Evolutionary conservation across 2,797 vertebrate species (phyloP).

Genomic region (Pseudochromis fuscus): DNA sequence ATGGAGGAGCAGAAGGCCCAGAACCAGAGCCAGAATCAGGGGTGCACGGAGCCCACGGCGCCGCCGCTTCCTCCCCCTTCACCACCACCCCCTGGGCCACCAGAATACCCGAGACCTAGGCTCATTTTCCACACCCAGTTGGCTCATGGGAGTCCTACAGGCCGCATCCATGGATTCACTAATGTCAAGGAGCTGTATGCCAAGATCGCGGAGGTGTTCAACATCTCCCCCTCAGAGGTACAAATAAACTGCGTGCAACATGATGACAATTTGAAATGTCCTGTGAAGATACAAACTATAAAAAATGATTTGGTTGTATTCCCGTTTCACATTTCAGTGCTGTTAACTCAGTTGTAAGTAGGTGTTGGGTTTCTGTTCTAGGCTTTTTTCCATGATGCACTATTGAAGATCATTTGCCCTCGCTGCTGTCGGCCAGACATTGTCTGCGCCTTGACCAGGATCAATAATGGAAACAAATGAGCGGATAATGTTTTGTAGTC

Average conservation of each 20-base stretch:
- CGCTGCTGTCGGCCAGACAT: slow-evolving; percentile 48
- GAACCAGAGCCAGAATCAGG: slow-evolving; percentile 55
- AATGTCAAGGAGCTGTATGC: slow-evolving; percentile 96
- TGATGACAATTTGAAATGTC: neutral
- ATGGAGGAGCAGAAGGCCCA: slow-evolving; percentile 69
- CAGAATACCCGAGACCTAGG: slow-evolving; percentile 85
- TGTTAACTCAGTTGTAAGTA: slow-evolving; percentile 9
- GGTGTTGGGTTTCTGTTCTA: slow-evolving; percentile 63
- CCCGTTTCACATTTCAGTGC: slow-evolving; percentile 23
- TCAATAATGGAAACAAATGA: slow-evolving; percentile 57
- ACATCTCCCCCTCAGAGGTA: slow-evolving; percentile 96
- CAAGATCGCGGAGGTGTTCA: slow-evolving; percentile 96
- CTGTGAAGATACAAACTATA: neutral
- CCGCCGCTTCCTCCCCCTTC: slow-evolving; percentile 74
- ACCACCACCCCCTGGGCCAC: slow-evolving; percentile 79
- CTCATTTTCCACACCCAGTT: slow-evolving; percentile 98
- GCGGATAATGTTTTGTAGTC: slow-evolving; percentile 28
- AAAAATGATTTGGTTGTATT: neutral
- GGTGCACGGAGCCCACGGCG: slow-evolving; percentile 49
- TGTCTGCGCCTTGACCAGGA: slow-evolving; percentile 45
- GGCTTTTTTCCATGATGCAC: slow-evolving; percentile 63
- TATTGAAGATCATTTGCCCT: slow-evolving; percentile 43
- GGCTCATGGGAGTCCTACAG: slow-evolving; percentile 96
- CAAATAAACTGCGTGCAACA: slow-evolving; percentile 40
- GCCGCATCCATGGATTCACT: slow-evolving; percentile 94